Evolutionary conservation across 1,140 invertebrate species (phyloP), one percentile per base, ranked within the genome.

Genomic region (Lepidurus packardi): DNA sequence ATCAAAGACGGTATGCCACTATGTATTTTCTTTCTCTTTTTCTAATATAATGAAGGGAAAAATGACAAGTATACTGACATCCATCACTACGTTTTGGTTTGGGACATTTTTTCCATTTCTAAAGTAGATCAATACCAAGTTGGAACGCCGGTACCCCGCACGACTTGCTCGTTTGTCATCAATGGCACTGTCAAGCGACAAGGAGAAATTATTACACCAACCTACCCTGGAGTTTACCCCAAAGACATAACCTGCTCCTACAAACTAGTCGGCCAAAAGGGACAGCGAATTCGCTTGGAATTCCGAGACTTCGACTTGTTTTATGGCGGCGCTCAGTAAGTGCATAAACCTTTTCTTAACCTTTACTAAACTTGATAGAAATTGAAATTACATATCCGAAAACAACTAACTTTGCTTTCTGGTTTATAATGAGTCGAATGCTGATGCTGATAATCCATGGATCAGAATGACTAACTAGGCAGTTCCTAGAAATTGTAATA

Each of bases 301-400:
- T 99, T 99, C 88, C 89, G 95, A 82, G 98, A 99, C 87, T 99
- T 99, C 87, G 97, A 98, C 86, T 90, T 99, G 77, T 98, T 98
- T 88, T 98, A 95, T 87, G 98, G 98, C 81, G 98, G 97, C 82
- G 92, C 96, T 83, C 98, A 99, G 97, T 99, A 88, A 94, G 93
- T 92, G 77, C 13, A 10, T 25, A 11, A 24, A 25, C 7, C n/a
- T 78, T 79, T 75, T 78, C 10, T 34, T 34, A 34, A 34, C 34
- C 34, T 34, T 34, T 34, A 3, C 34, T 34, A 34, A 34, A 34
- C 34, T 34, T 34, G 34, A 34, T 34, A 4, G 34, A 34, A 34
- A 34, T 34, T 34, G 1, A 34, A 34, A 34, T 34, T 34, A 34
- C 34, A 4, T 34, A 3, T 34, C 34, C 2, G 34, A 34, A 34